Evolutionary conservation across 2,888 invertebrate genomes (phyloP), one percentile per base, ranked within the genome.

Genomic region (Volucella inanis): DNA sequence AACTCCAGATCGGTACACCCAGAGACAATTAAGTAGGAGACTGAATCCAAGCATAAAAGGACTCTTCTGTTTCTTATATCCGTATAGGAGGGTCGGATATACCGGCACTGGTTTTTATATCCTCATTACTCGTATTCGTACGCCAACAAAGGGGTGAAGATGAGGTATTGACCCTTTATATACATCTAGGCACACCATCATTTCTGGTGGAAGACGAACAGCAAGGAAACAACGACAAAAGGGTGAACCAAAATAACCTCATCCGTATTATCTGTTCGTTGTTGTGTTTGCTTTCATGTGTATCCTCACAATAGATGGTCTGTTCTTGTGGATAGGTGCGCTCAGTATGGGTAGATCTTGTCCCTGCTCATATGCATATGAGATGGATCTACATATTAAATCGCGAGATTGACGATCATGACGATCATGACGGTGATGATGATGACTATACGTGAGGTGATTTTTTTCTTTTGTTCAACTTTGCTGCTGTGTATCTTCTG

Each of bases 201-300:
- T 2, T 31, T 50, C 8, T 18, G 22, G 57, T 9, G 52, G 38
- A 15, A 1, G 75, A 65, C 9, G 43, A 49, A 10, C n/a, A 18
- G 15, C n/a, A 45, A 55, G 22, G 57, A 62, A 74, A 8, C 75
- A 38, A 55, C 59, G 75, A 86, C 76, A 87, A 87, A 81, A 71
- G 87, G 87, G 87, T 87, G 84, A 82, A 81, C 72, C 79, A 72
- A 83, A 75, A 80, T 75, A 84, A 87, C 87, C 83, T 87, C 87
- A 84, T 84, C 80, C 76, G 61, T 39, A 87, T 84, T 87, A 79
- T 87, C 75, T 67, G 43, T 77, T 50, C 71, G 18, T 70, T 67
- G 47, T 50, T 70, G 8, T 70, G 38, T 49, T 49, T 70, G 38
- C 39, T 65, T 45, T 43, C n/a, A 9, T 43, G 50, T 75, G 54